Conservation (phyloP, 2,113 vertebrate species). For the Campylomormyrus tamandua region DNA sequence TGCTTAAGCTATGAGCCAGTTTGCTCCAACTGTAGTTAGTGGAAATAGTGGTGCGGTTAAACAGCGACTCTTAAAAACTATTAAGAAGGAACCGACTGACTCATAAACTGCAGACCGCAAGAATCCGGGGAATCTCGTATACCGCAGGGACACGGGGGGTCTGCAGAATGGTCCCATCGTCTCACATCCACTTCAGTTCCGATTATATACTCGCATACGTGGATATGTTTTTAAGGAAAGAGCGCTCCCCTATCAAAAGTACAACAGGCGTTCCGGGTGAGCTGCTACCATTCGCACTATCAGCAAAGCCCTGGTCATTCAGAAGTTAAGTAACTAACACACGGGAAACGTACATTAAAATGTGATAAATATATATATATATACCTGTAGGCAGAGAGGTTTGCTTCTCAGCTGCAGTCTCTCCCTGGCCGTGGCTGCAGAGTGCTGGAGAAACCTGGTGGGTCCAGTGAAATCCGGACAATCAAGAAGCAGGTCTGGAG, state of each 20-base stretch:
- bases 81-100: not conserved
- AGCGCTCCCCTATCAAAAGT: not conserved
- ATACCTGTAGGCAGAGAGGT: not conserved
- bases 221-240: not conserved
- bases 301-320: not conserved
- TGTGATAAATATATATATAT: not conserved
- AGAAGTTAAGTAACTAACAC: not conserved
- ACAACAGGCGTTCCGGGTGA: not conserved
- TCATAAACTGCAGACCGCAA: constrained; percentile 10
- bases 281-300: not conserved
- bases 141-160: not conserved
- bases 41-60: not conserved
- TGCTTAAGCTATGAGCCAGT: not conserved
- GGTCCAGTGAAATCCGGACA: not conserved
- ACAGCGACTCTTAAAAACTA: not conserved
- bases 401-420: not conserved
- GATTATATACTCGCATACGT: not conserved
- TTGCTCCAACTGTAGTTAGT: not conserved
- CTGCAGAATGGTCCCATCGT: not conserved
- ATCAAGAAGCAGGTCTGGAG: not conserved
- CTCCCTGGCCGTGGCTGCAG: not conserved
- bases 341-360: not conserved
- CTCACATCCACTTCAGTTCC: not conserved
- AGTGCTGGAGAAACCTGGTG: not conserved
- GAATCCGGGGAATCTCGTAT: not conserved